Conservation (phyloP, 2,797 vertebrate species). For the Epinephelus coioides region DNA sequence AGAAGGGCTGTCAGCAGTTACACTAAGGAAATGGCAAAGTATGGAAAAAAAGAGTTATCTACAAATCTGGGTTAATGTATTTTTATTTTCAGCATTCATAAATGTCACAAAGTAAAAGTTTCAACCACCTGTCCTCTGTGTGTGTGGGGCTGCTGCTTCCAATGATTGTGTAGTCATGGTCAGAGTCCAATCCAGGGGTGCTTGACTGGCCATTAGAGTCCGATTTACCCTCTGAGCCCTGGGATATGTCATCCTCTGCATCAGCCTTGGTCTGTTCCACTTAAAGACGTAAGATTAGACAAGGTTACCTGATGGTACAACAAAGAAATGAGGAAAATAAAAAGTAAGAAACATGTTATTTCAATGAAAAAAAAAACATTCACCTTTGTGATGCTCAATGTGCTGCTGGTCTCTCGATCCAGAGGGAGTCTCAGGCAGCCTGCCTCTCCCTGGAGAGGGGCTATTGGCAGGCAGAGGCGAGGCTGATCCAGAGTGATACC, state of each 20-base stretch:
- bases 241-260: conserved; percentile 58
- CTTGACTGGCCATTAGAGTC: conserved; percentile 68
- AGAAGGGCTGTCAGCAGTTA: conserved; percentile 49
- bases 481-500: conserved; percentile 83
- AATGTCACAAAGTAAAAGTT: background rate
- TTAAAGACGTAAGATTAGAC: conserved; percentile 42
- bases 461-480: conserved; percentile 79
- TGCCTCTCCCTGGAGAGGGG: conserved; percentile 75
- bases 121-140: conserved; percentile 79
- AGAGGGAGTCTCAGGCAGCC: conserved; percentile 48
- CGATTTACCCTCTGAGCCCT: conserved; percentile 73
- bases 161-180: conserved; percentile 82
- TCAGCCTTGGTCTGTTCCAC: conserved; percentile 49
- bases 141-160: conserved; percentile 77
- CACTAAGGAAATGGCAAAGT: conserved; percentile 53
- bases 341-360: conserved; percentile 2
- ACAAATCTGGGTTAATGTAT: background rate
- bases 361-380: conserved; percentile 13
- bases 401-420: conserved; percentile 44
- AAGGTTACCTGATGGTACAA: background rate
- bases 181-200: conserved; percentile 75
- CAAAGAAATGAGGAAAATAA: conserved; percentile 3
- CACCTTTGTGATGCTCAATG: conserved; percentile 64
- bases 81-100: conserved; percentile 12
- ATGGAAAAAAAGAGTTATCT: background rate